A percentile compares a stretch with the other conserved stretches of the same genome.
Evolutionary conservation across 2,888 invertebrate genomes (phyloP).

Genomic region (Nyleta sp.): DNA sequence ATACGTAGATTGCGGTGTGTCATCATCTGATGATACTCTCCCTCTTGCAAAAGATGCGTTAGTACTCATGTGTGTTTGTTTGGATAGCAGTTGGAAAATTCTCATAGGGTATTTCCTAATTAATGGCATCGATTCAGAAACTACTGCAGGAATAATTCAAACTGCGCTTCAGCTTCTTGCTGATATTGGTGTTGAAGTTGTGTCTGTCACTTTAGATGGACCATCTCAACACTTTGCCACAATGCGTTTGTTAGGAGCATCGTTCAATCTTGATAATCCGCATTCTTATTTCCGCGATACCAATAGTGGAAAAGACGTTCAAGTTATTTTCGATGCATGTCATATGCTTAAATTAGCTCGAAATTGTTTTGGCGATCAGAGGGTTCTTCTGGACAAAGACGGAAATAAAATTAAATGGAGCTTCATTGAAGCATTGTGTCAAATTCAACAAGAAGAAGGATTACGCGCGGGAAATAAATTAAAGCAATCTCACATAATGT

Average conservation of each 20-base stretch:
- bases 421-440: not conserved
- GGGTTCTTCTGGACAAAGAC: not conserved
- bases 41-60: constrained; percentile 43
- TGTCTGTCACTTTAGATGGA: constrained; percentile 46
- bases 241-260: constrained; percentile 29
- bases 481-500: not conserved
- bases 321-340: constrained; percentile 41
- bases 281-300: constrained; percentile 25
- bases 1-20: constrained; percentile 22
- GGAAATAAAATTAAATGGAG: constrained; percentile 8
- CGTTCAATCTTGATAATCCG: constrained; percentile 15
- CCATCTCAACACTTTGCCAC: constrained; percentile 45
- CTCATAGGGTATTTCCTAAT: constrained; percentile 40
- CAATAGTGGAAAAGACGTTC: not conserved
- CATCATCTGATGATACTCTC: not conserved
- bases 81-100: constrained; percentile 47
- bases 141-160: constrained; percentile 23
- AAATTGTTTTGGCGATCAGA: not conserved
- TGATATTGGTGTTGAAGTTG: constrained; percentile 48
- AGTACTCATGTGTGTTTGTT: constrained; percentile 33
- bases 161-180: constrained; percentile 35
- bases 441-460: constrained; percentile 10
- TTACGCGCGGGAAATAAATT: constrained; percentile 17
- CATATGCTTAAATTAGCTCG: constrained; percentile 35
- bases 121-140: constrained; percentile 30